Evolutionary conservation across 2,888 invertebrate genomes (phyloP), one percentile per base, ranked within the genome.

Genomic region (Lissocephala sabroskyi): DNA sequence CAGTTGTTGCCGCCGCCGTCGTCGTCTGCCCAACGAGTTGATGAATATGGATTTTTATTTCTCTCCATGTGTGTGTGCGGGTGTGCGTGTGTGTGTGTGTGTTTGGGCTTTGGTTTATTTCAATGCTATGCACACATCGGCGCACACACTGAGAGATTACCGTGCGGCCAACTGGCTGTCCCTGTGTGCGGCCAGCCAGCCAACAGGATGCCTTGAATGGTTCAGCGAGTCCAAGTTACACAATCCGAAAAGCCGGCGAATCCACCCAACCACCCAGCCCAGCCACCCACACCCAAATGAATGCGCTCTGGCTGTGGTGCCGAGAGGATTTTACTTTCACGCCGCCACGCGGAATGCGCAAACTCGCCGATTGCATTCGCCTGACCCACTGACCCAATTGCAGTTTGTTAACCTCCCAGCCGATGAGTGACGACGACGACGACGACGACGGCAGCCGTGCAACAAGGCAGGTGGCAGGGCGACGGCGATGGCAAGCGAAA

Each of bases 391-490:
- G 79, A 84, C 84, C 84, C 56, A 76, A 58, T 79, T 84, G 59
- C 68, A 79, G 84, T 82, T 82, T 81, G 79, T 83, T 84, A 80
- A 84, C 84, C 84, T n/a, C 77, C 52, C 58, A 43, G 58, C 50
- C 51, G 42, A 46, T 45, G 54, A 32, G 16, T 19, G 32, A 40
- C 41, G 30, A 37, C 26, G 18, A 26, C n/a, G n/a, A 30, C 28
- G 30, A 11, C 23, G 7, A 17, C 47, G 47, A 47, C 28, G 29
- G 16, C 9, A 23, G 23, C 23, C 4, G 4, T 23, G 4, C 23
- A n/a, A n/a, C n/a, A n/a, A n/a, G n/a, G n/a, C n/a, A n/a, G n/a
- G n/a, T 23, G 23, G 4, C 23, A 23, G 7, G 23, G 7, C n/a
- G 7, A 23, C 23, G 7, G 7, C 23, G 7, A 23, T 7, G 7